Percentiles rank a stretch among this genome's conserved stretches.
These are phyloP conservation scores for Psophia crepitans DNA, from an alignment of 2,113 vertebrate species.

Conservation along the genomic window DNA sequence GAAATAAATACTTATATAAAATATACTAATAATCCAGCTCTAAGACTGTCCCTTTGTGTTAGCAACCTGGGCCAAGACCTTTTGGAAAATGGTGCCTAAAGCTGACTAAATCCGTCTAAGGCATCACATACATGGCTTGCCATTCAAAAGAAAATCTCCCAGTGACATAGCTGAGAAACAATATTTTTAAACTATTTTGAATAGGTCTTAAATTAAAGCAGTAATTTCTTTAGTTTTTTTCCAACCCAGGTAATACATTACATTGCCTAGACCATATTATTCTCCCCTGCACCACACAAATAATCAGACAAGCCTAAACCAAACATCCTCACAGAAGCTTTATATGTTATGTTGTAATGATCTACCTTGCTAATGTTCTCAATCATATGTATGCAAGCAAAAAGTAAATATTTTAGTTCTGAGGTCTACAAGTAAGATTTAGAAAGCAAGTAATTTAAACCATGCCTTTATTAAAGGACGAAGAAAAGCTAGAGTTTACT, in stretches of 20 bases:
- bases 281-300: not conserved
- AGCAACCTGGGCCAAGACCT: not conserved
- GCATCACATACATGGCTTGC: not conserved
- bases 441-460: slow-evolving; percentile 33
- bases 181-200: not conserved
- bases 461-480: not conserved
- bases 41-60: not conserved
- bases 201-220: not conserved
- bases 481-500: not conserved
- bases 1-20: not conserved
- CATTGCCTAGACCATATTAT: not conserved
- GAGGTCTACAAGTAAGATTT: not conserved
- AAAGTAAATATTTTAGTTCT: not conserved
- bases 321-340: not conserved
- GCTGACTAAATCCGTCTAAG: not conserved
- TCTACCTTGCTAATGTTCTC: not conserved
- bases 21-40: not conserved
- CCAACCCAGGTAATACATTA: not conserved
- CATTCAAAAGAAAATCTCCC: not conserved
- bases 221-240: not conserved
- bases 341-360: not conserved
- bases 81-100: not conserved
- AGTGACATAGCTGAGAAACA: not conserved
- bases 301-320: not conserved
- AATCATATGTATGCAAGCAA: not conserved